These are phyloP conservation scores for Lasioglossum malachurum DNA, from an alignment of 2,888 invertebrate species.

Conservation along the genomic window DNA sequence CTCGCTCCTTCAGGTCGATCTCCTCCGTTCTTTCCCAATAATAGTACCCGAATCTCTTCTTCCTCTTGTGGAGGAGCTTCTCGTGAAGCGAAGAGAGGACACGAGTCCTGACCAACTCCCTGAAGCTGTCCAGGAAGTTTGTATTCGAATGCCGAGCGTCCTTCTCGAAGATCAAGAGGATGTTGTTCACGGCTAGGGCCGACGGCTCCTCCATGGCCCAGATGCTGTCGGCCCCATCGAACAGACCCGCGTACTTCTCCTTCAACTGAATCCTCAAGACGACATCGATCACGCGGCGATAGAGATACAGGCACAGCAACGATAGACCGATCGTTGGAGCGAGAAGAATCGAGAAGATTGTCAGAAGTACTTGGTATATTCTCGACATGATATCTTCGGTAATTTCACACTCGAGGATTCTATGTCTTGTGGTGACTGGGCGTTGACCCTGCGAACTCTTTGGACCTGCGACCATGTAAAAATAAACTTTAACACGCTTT, in stretches of 20 bases:
- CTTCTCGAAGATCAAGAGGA: slow-evolving; percentile 85
- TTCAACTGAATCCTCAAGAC: slow-evolving; percentile 74
- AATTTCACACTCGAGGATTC: not conserved
- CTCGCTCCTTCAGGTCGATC: slow-evolving; percentile 84
- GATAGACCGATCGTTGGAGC: slow-evolving; percentile 58
- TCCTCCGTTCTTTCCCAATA: slow-evolving; percentile 85
- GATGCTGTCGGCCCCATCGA: slow-evolving; percentile 86
- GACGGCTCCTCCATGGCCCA: slow-evolving; percentile 86
- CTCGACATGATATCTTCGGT: slow-evolving; percentile 41
- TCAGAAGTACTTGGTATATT: slow-evolving; percentile 52
- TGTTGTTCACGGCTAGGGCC: slow-evolving; percentile 85
- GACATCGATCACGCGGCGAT: slow-evolving; percentile 65
- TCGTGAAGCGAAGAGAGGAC: slow-evolving; percentile 63
- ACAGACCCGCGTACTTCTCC: slow-evolving; percentile 84
- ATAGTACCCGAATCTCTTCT: slow-evolving; percentile 85
- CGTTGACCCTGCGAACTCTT: not conserved
- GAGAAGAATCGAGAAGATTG: slow-evolving; percentile 60
- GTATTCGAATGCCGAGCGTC: slow-evolving; percentile 56
- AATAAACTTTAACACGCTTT: not conserved
- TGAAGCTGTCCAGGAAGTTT: slow-evolving; percentile 67
- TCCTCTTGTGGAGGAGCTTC: slow-evolving; percentile 85
- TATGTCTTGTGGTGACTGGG: not conserved
- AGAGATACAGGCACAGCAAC: slow-evolving; percentile 64
- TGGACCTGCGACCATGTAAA: not conserved
- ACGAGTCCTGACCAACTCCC: slow-evolving; percentile 63